Evolutionary conservation across 2,797 vertebrate genomes (phyloP), one percentile per base, ranked within the genome.

Genomic region (Adrianichthys oophorus): DNA sequence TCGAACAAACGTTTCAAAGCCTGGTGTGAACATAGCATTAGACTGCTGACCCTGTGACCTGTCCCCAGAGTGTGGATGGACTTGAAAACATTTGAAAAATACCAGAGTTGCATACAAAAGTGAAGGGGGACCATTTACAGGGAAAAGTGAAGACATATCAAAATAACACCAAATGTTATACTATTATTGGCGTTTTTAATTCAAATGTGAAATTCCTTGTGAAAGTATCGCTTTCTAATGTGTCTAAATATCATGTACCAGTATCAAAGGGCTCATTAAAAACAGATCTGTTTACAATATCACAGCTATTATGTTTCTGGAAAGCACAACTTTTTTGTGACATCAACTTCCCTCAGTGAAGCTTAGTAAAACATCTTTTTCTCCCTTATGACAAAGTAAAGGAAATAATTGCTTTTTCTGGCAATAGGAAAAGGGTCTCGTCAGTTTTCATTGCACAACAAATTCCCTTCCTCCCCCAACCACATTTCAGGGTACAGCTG

Each of bases 381-480:
- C 77, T 75, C 77, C 48, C 70, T 72, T 17, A 79, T 85, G 84
- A 86, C 85, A 84, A 76, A 83, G 78, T 26, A 4, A 65, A 67
- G 77, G 70, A 87, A 81, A 74, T 70, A 82, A 88, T 72, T 85
- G 80, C 82, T 86, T 81, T 64, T 79, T 78, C 85, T 87, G 84
- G 85, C 83, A 80, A 65, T 76, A 41, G 41, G 23, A 44, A 53
- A 54, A 72, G 45, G 26, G 65, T 76, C 69, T 51, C 58, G 65
- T 70, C 47, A 79, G 70, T 79, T 83, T 76, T 79, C 72, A 72
- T 80, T 76, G 64, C 51, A 44, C 55, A 76, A 78, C 63, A 65
- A 75, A 82, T 82, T 79, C 63, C 72, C 68, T 47, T 74, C 58
- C 32, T 65, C 58, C 82, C 65, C 68, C 76, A 71, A 75, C 55